phyloP scores from a whole-genome alignment of 2,888 invertebrate species.

The Platyscelio sp. region DNA sequence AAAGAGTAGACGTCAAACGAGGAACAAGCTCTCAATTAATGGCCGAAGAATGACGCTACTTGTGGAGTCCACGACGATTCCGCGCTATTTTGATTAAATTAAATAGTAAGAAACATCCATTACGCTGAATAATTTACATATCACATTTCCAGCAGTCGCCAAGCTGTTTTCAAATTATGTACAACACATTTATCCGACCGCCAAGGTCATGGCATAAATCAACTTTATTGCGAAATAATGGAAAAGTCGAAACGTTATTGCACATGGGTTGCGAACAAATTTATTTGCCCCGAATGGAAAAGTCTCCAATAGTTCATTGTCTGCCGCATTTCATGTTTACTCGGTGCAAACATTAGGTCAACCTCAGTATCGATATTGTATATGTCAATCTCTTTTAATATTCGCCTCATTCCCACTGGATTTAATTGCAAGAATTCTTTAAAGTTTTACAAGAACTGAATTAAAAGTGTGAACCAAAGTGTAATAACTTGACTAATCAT shows the following conservation, averaged over 20 bases:
- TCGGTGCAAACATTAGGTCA: too few relatives aligned
- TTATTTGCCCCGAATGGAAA: not conserved
- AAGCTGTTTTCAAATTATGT: slow-evolving; percentile 58
- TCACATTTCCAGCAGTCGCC: slow-evolving; percentile 66
- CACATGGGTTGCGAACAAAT: slow-evolving; percentile 42
- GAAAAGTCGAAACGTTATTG: slow-evolving; percentile 49
- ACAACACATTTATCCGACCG: slow-evolving; percentile 40
- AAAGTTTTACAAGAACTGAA: too few relatives aligned
- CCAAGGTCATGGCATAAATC: slow-evolving; percentile 14
- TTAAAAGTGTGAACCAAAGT: too few relatives aligned
- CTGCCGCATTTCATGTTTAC: too few relatives aligned
- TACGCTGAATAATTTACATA: slow-evolving; percentile 68
- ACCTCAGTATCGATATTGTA: too few relatives aligned
- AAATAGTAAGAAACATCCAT: slow-evolving; percentile 46
- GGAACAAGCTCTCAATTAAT: slow-evolving; percentile 16
- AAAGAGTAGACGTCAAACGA: slow-evolving; percentile 24
- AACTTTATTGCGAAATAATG: slow-evolving; percentile 40
- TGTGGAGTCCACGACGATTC: slow-evolving; percentile 43
- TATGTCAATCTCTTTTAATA: too few relatives aligned
- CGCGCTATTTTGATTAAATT: slow-evolving; percentile 41
- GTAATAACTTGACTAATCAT: too few relatives aligned
- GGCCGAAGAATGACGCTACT: slow-evolving; percentile 1
- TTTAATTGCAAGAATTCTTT: too few relatives aligned
- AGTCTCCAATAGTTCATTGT: too few relatives aligned
- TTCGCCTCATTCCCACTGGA: too few relatives aligned